These are phyloP conservation scores for Nasonovia ribisnigri DNA, from an alignment of 2,888 invertebrate species.

Conservation along the genomic window DNA sequence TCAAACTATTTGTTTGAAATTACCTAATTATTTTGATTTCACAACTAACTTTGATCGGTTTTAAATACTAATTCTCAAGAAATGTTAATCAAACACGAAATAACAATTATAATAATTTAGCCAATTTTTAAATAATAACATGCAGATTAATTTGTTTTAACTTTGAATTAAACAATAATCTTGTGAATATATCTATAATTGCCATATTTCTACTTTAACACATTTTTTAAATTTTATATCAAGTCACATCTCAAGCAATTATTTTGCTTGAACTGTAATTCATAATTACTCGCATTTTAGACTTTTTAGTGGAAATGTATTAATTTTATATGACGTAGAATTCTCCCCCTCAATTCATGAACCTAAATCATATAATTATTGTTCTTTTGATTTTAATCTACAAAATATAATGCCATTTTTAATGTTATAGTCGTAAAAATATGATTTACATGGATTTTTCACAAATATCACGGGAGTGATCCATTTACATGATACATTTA, in stretches of 20 bases:
- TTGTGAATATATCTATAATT: background rate
- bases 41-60: background rate
- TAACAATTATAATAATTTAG: background rate
- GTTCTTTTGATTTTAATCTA: background rate
- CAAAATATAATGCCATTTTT: background rate
- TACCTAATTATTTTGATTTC: fast-evolving
- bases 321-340: background rate
- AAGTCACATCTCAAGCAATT: background rate
- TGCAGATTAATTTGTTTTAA: background rate
- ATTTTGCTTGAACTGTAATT: background rate
- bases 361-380: background rate
- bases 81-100: background rate
- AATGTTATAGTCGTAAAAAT: background rate
- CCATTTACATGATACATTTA: background rate
- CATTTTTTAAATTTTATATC: background rate
- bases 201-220: background rate
- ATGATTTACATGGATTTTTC: background rate
- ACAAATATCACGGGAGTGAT: background rate
- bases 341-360: background rate
- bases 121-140: background rate
- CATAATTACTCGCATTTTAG: background rate
- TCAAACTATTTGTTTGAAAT: background rate
- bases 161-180: background rate
- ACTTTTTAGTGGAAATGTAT: background rate
- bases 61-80: too few relatives aligned